Conservation (phyloP, 2,113 vertebrate genomes). For the Aphyosemion australe region DNA sequence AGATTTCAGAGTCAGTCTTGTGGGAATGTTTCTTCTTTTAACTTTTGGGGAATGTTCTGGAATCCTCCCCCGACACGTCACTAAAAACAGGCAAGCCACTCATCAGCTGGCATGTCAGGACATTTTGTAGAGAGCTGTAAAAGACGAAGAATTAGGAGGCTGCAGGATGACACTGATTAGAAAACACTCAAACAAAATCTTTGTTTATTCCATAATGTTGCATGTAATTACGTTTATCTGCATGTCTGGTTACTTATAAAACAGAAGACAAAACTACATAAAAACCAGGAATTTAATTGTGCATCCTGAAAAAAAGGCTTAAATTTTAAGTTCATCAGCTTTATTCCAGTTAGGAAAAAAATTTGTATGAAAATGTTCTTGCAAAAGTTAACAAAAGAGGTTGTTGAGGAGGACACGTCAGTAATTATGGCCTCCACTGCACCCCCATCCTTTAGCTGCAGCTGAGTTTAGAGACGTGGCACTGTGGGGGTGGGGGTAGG, state of each 20-base stretch:
- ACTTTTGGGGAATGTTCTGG: slow-evolving; percentile 14
- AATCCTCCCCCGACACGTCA: background rate
- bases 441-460: slow-evolving; percentile 36
- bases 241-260: background rate
- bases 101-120: slow-evolving; percentile 20
- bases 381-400: background rate
- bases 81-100: background rate
- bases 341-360: too few species aligned
- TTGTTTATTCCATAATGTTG: background rate
- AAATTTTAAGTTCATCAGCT: too few species aligned
- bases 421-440: slow-evolving; percentile 30
- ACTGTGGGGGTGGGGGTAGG: slow-evolving; percentile 48
- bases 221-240: background rate
- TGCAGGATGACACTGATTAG: background rate
- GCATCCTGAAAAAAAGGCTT: too few species aligned
- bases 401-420: background rate
- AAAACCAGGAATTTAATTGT: background rate
- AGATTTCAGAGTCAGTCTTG: background rate
- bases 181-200: too few species aligned
- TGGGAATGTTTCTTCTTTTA: background rate
- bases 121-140: slow-evolving; percentile 9
- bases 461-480: slow-evolving; percentile 72
- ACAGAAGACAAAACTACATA: background rate
- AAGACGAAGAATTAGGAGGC: background rate
- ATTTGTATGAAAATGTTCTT: background rate